Percentiles rank a stretch among this genome's conserved stretches.
Conservation (phyloP, 2,113 vertebrate species). For the Chrysochloris asiatica region DNA sequence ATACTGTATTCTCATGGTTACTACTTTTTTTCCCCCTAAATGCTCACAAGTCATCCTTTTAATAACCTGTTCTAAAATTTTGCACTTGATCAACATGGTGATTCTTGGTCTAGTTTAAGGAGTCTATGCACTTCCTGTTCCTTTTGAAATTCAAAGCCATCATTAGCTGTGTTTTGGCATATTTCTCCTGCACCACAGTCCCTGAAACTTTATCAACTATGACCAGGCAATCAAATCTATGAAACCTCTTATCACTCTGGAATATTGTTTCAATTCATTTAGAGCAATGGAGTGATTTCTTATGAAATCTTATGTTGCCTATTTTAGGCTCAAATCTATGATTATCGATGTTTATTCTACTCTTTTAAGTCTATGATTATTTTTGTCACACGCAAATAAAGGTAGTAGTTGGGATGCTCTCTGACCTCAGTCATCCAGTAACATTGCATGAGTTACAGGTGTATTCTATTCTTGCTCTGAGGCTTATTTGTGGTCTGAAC, state of each 20-base stretch:
- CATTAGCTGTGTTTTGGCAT: constrained; percentile 9
- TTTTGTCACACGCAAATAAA: too few relatives aligned
- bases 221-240: not conserved
- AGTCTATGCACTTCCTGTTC: not conserved
- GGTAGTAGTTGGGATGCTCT: not conserved
- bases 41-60: constrained; percentile 5
- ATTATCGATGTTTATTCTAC: constrained; percentile 24
- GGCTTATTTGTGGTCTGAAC: too few relatives aligned
- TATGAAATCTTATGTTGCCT: not conserved
- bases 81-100: not conserved
- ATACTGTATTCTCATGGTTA: constrained; percentile 26
- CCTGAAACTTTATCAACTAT: not conserved
- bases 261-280: constrained; percentile 41
- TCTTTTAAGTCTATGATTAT: not conserved
- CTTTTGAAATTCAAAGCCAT: constrained; percentile 40
- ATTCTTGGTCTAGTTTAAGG: not conserved
- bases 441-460: not conserved
- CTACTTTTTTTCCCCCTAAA: constrained; percentile 13
- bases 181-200: not conserved
- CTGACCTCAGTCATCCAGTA: not conserved
- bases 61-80: constrained; percentile 48
- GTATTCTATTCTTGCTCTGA: not conserved
- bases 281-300: constrained; percentile 6
- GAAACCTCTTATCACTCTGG: not conserved
- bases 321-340: not conserved